Evolutionary conservation across 2,888 invertebrate species (phyloP).

Genomic region (Pollenia amentaria): DNA sequence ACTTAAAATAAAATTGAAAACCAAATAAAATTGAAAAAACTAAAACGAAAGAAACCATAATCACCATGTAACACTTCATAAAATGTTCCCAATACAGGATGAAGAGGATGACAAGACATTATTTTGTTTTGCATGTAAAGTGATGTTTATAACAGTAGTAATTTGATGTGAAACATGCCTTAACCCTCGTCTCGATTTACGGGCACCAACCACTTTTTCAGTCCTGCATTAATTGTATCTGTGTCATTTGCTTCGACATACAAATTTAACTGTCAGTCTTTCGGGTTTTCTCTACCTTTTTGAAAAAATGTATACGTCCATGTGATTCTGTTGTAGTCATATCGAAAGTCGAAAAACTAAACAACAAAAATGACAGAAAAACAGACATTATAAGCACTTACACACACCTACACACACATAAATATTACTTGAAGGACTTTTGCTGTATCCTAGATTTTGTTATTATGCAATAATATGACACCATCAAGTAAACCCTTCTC

Average conservation of each 20-base stretch:
- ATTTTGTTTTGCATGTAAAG: slow-evolving; percentile 2
- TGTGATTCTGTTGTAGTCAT: slow-evolving; percentile 28
- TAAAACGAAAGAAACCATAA: slow-evolving; percentile 4
- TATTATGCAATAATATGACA: slow-evolving; percentile 60
- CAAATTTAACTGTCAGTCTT: slow-evolving; percentile 21
- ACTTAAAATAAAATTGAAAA: not conserved
- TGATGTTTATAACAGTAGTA: slow-evolving; percentile 13
- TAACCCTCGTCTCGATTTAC: slow-evolving; percentile 12
- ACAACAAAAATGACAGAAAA: slow-evolving; percentile 58
- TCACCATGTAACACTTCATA: slow-evolving; percentile 37
- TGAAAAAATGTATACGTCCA: slow-evolving; percentile 7
- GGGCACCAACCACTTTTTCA: not conserved
- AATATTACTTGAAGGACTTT: slow-evolving; percentile 42
- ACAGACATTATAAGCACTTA: slow-evolving; percentile 34
- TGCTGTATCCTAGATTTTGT: slow-evolving; percentile 58
- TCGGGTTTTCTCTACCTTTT: slow-evolving; percentile 13
- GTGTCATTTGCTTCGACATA: slow-evolving; percentile 58
- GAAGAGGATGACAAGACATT: slow-evolving; percentile 28
- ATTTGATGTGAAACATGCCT: not conserved
- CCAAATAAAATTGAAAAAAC: not conserved
- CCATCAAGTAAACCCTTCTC: slow-evolving; percentile 16
- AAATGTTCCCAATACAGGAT: slow-evolving; percentile 49
- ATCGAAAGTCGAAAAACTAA: slow-evolving; percentile 63
- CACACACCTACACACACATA: slow-evolving; percentile 3
- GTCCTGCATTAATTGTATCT: slow-evolving; percentile 54